Evolutionary conservation across 2,797 vertebrate species (phyloP), one percentile per base, ranked within the genome.

Genomic region (Sebastes variabilis): DNA sequence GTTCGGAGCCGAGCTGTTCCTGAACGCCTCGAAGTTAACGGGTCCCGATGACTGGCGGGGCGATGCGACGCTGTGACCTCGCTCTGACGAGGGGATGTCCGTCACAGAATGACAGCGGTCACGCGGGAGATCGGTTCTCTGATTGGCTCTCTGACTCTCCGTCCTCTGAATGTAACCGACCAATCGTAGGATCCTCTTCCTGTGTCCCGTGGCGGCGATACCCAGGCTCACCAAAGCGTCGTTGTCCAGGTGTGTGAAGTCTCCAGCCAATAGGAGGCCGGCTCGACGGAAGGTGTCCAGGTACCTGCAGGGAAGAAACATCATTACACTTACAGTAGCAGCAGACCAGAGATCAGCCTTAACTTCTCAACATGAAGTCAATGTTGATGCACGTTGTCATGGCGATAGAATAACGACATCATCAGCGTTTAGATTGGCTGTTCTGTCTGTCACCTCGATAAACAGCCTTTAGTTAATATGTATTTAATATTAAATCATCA

Each of bases 171-270:
- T 92, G 81, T 94, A 66, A 75, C 91, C 84, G 1, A 94, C 94
- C 82, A 98, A 88, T 83, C 96, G 96, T 38, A 99, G 92, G 86
- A 99, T 99, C 78, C 98, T 96, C 88, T 99, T 99, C 91, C 97
- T 95, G 95, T 99, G 98, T 75, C 98, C 98, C 0, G 98, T 99
- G 85, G 98, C 98, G 0, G 90, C 96, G 90, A 99, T 83, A 4
- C 98, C 98, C 20, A 99, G 92, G 83, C 95, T 95, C 88, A 95
- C 96, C 86, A 99, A 90, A 4, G 94, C 94, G 12, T 96, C 89
- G 6, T 96, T 93, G 13, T 97, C 96, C 90, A 99, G 94, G 13
- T 87, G 94, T 27, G 84, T 67, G 65, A 96, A 92, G 54, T 99
- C 97, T 80, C 91, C 79, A 25, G 95, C 97, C 56, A 92, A 87